Base-by-base conservation (phyloP, 2,113 vertebrate species). In the Telmatochromis bifrenatus region DNA sequence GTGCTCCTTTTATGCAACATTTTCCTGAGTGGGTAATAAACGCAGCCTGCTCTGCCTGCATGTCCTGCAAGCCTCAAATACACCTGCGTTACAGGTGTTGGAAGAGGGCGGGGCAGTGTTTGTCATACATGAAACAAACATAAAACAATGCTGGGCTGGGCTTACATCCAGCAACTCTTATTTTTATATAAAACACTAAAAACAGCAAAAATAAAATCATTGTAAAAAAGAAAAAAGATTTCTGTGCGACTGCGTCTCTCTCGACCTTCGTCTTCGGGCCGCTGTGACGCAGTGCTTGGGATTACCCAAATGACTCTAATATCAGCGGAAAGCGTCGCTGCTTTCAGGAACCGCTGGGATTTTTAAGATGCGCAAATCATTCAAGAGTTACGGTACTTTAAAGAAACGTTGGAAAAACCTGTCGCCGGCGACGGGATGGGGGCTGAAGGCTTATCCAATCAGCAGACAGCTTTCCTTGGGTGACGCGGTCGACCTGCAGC, bases 201-300 rank as follows among this genome's bases (percentile, higher is more conserved):
- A 19, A 10, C 5, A 0, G 9, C 56, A 60, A 60, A 6, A 31
- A 60, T 31, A 17, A 17, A 58, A 17, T 58, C 26, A 17, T 31
- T 58, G 26, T 58, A 31, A 58, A 9, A 31, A 17, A 58, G 54
- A 14, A 56, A 2, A 56, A 56, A 8, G 54, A 8, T 56, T 31
- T 28, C 55, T 55, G 21, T 26, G 12, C 21, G 12, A 4, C 54
- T 58, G 26, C 23, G 23, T 58, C 55, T 56, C 12, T 14, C 55
- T 58, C 5, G 2, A 2, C 55, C 26, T 28, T 31, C 26, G 3
- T 17, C 55, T 6, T 6, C 26, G 13, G 54, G 0, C 7, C 13
- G 26, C 23, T 58, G 55, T 58, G 55, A 9, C 23, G 55, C 55
- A 28, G 26, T 28, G 4, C 23, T 14, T 5, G 12, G 54, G 23